Evolutionary conservation across 1,140 invertebrate species (phyloP).

Genomic region (Hylyphantes graminicola): DNA sequence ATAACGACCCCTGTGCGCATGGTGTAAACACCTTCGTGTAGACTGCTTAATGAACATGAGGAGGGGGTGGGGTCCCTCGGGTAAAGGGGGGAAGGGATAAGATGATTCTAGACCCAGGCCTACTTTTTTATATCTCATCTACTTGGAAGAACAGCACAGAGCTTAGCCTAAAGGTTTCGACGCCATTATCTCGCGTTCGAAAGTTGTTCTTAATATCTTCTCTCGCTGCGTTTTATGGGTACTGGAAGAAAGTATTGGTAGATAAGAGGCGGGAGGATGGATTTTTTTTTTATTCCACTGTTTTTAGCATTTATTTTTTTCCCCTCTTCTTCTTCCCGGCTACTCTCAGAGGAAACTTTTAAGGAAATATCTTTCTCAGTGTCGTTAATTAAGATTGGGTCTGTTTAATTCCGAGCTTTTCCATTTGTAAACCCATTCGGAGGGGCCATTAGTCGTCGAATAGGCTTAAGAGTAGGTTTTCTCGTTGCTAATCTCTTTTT

Average conservation of each 20-base stretch:
- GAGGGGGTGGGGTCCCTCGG: conserved; percentile 33
- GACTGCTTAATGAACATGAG: conserved; percentile 53
- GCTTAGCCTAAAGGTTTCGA: conserved; percentile 56
- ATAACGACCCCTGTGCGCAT: conserved; percentile 46
- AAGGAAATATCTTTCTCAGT: conserved; percentile 23
- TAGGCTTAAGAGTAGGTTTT: conserved; percentile 7
- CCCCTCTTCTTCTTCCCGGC: not conserved
- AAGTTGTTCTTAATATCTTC: conserved; percentile 48
- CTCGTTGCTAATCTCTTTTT: not conserved
- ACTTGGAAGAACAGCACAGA: conserved; percentile 1
- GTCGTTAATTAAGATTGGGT: conserved; percentile 55
- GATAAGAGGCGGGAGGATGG: conserved; percentile 34
- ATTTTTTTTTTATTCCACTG: conserved; percentile 18
- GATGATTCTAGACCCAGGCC: conserved; percentile 47
- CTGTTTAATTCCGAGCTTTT: conserved; percentile 45
- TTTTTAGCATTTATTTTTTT: conserved; percentile 18
- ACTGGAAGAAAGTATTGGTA: conserved; percentile 37
- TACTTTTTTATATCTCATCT: conserved; percentile 41
- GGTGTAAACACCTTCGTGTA: conserved; percentile 57
- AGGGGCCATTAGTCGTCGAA: conserved; percentile 22
- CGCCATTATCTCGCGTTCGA: conserved; percentile 50
- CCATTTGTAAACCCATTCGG: conserved; percentile 42
- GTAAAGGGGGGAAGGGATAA: conserved; percentile 54
- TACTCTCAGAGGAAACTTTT: conserved; percentile 30
- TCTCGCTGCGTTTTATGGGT: conserved; percentile 48